Conservation (phyloP, 2,888 invertebrate genomes). For the Spatulosminthurus flaviceps region DNA sequence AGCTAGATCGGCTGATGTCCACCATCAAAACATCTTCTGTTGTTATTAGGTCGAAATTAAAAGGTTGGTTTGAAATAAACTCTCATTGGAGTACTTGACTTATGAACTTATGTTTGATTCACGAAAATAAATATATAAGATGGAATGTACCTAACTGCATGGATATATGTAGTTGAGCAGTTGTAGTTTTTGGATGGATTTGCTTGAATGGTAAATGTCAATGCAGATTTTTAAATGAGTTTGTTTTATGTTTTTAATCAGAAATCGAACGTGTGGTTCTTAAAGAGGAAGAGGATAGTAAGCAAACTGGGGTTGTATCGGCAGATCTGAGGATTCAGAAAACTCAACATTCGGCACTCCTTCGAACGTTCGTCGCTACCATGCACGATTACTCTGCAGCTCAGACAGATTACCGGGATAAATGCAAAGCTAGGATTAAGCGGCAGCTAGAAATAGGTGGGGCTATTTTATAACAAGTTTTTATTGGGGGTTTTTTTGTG, state of each 20-base stretch:
- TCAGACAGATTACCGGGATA: conserved; percentile 71
- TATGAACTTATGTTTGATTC: too few relatives aligned
- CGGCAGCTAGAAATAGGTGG: conserved; percentile 72
- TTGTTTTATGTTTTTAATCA: too few relatives aligned
- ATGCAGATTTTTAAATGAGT: too few relatives aligned
- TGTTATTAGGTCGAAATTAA: conserved; percentile 70
- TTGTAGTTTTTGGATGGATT: conserved; percentile 52
- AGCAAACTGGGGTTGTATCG: conserved; percentile 50
- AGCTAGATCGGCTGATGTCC: conserved; percentile 71
- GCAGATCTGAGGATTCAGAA: conserved; percentile 65
- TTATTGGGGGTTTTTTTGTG: background rate
- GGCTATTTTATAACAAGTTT: conserved; percentile 48
- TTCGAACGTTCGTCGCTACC: conserved; percentile 71
- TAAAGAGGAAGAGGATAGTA: conserved; percentile 65
- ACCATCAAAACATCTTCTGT: conserved; percentile 70
- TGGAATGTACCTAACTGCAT: background rate
- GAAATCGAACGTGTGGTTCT: conserved; percentile 68
- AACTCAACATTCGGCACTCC: conserved; percentile 70
- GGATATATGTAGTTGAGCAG: conserved; percentile 24
- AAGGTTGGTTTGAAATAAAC: too few relatives aligned
- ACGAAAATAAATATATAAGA: conserved; percentile 5
- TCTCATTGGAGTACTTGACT: too few relatives aligned
- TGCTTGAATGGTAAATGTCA: too few relatives aligned
- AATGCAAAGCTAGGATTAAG: conserved; percentile 71
- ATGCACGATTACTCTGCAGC: conserved; percentile 72